phyloP scores from a whole-genome alignment of 2,113 vertebrate genomes.

The Carassius auratus region DNA sequence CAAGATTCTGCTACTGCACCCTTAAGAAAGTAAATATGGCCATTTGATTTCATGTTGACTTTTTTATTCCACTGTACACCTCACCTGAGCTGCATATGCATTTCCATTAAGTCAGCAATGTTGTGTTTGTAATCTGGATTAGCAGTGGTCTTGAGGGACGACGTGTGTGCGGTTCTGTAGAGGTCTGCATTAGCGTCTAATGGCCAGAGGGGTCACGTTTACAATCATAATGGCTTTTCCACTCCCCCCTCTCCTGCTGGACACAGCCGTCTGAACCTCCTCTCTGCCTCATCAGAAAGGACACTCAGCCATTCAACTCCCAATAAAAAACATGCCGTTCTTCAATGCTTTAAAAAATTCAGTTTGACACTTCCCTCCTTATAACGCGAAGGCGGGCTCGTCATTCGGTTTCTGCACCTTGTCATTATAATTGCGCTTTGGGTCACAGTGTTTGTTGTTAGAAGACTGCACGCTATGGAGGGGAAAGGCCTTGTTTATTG shows the following conservation, averaged over 20 bases:
- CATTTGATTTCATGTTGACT: background rate
- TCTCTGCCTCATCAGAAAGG: background rate
- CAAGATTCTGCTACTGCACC: background rate
- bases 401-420: background rate
- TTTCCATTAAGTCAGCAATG: slow-evolving; percentile 23
- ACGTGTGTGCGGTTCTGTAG: background rate
- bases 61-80: background rate
- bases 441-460: slow-evolving; percentile 26
- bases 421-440: slow-evolving; percentile 32
- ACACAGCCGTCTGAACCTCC: background rate
- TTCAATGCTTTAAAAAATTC: slow-evolving; percentile 19
- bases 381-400: background rate
- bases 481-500: slow-evolving; percentile 1
- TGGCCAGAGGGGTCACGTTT: slow-evolving; percentile 23
- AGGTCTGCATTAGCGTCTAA: slow-evolving; percentile 39
- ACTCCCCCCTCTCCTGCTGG: background rate
- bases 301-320: background rate
- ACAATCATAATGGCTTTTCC: slow-evolving; percentile 42
- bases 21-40: background rate
- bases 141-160: slow-evolving; percentile 5
- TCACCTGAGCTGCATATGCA: background rate
- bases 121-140: background rate
- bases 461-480: background rate
- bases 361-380: background rate
- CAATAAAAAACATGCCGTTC: slow-evolving; percentile 9